A percentile compares a stretch with the other conserved stretches of the same genome.
These are phyloP conservation scores for Pangasius krempfi DNA, from an alignment of 2,797 vertebrate species.

Conservation along the genomic window DNA sequence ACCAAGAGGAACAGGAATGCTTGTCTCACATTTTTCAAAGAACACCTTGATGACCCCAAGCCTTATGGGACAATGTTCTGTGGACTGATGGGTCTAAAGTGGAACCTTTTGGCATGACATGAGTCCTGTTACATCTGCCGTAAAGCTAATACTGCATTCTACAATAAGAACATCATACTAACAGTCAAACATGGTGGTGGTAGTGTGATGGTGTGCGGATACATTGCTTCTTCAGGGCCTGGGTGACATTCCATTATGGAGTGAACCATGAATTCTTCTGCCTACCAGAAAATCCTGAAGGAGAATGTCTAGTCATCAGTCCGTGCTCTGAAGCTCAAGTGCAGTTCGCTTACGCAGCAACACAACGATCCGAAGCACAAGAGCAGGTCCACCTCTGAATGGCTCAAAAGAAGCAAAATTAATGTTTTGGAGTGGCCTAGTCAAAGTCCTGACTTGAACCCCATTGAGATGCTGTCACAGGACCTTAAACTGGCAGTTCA, in stretches of 20 bases:
- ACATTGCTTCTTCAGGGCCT: neutral
- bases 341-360: neutral
- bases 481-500: conserved; percentile 12
- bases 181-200: neutral
- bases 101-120: neutral
- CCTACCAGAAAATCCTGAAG: neutral
- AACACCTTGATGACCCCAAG: neutral
- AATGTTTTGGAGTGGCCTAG: neutral
- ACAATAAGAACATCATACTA: neutral
- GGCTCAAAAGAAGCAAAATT: neutral
- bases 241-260: neutral
- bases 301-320: neutral
- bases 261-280: neutral
- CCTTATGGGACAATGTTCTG: neutral
- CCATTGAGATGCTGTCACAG: conserved; percentile 1
- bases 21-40: neutral
- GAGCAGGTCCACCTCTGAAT: neutral
- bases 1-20: neutral
- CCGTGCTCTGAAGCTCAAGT: neutral
- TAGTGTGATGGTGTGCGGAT: neutral
- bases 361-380: neutral
- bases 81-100: neutral
- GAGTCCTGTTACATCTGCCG: neutral
- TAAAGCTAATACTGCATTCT: neutral
- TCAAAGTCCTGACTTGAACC: conserved; percentile 2